Evolutionary conservation across 2,797 vertebrate species (phyloP).

Genomic region (Gallinago nigripennis): DNA sequence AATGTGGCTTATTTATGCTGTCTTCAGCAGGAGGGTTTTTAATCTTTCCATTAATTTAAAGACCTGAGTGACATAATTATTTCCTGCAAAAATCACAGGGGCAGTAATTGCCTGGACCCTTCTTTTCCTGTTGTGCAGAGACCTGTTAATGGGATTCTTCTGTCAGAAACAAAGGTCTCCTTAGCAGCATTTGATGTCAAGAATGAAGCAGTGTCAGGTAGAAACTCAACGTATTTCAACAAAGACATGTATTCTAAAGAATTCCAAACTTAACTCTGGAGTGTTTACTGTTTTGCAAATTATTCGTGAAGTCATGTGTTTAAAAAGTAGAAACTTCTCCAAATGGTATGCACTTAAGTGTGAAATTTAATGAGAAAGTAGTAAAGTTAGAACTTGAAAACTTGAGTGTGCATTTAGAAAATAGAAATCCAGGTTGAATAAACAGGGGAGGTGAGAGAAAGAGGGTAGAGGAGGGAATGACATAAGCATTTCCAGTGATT

Average conservation of each 20-base stretch:
- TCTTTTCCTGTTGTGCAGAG: background rate
- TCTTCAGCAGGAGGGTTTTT: background rate
- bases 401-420: background rate
- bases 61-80: background rate
- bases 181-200: background rate
- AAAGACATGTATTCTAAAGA: background rate
- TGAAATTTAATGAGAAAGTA: background rate
- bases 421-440: background rate
- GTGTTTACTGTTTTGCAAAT: background rate
- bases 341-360: fast-evolving
- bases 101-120: background rate
- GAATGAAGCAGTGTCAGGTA: background rate
- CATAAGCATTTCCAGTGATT: background rate
- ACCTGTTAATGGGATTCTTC: background rate
- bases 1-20: background rate
- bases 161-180: background rate
- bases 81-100: background rate
- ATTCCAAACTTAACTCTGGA: background rate
- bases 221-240: fast-evolving
- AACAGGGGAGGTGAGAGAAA: background rate
- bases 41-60: background rate
- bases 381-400: background rate
- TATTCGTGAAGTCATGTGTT: background rate
- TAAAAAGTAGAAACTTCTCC: background rate
- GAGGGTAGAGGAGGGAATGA: background rate